Evolutionary conservation across 30 jellyfish, hydroid and myxozoan genomes (phyloP).

Genomic region (Sanderia malayensis): DNA sequence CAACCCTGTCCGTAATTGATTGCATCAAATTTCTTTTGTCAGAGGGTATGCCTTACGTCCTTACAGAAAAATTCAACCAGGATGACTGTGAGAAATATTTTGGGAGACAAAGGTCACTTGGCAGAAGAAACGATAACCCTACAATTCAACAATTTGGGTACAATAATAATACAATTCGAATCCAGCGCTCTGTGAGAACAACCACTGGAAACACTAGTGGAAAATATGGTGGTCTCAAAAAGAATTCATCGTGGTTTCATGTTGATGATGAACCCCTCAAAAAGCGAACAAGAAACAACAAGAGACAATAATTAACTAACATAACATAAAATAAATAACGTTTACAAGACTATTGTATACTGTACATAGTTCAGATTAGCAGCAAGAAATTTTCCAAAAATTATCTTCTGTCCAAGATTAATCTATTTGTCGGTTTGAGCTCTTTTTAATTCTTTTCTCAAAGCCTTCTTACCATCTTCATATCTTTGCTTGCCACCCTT

Average conservation of each 20-base stretch:
- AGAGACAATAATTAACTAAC: not conserved
- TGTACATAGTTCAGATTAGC: not conserved
- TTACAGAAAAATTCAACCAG: conserved; percentile 33
- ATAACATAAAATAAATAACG: not conserved
- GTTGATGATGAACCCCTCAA: conserved; percentile 23
- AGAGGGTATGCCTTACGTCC: conserved; percentile 34
- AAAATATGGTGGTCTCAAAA: conserved; percentile 22
- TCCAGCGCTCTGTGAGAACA: conserved; percentile 31
- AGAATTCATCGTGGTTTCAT: conserved; percentile 23
- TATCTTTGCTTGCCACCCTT: conserved; percentile 1
- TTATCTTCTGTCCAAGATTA: not conserved
- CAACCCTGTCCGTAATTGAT: conserved; percentile 26
- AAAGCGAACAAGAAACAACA: conserved; percentile 12
- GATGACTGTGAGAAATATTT: conserved; percentile 42
- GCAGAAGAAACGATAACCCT: conserved; percentile 41
- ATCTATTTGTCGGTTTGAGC: not conserved
- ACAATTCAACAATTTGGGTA: conserved; percentile 35
- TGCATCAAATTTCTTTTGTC: conserved; percentile 22
- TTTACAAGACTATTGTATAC: not conserved
- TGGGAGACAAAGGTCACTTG: conserved; percentile 41
- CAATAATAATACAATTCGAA: conserved; percentile 23
- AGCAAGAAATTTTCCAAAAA: not conserved
- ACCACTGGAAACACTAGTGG: conserved; percentile 44
- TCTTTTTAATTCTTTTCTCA: not conserved
- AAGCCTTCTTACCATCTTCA: not conserved